phyloP scores from a whole-genome alignment of 1,140 invertebrate genomes.

The Micrasema longulum region DNA sequence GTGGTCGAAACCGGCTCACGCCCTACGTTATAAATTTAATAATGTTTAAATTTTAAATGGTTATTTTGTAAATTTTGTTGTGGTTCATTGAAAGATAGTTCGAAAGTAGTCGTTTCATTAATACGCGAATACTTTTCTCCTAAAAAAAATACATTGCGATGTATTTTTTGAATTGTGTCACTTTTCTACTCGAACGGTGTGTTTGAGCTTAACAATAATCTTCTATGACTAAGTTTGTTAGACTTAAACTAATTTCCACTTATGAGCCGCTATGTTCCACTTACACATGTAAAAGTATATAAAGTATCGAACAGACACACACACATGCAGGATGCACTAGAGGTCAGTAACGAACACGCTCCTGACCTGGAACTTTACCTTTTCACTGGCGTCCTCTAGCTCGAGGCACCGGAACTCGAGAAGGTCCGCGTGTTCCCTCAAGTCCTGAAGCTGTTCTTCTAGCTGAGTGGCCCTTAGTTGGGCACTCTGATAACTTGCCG shows the following conservation, averaged over 20 bases:
- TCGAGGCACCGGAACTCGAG: slow-evolving; percentile 73
- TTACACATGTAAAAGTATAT: slow-evolving; percentile 31
- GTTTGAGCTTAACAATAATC: no score
- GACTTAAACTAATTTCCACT: neutral
- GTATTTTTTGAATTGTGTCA: no score
- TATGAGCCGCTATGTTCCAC: slow-evolving; percentile 19
- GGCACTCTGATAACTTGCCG: slow-evolving; percentile 45
- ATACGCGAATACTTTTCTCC: no score
- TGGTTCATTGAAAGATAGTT: no score
- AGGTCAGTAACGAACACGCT: slow-evolving; percentile 50
- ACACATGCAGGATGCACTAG: slow-evolving; percentile 28
- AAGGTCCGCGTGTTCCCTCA: slow-evolving; percentile 71
- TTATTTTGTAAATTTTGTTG: no score
- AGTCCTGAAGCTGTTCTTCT: slow-evolving; percentile 68
- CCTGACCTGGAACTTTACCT: slow-evolving; percentile 52
- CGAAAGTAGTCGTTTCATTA: no score
- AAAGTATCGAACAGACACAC: no score
- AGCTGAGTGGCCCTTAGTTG: slow-evolving; percentile 66
- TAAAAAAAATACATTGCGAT: no score
- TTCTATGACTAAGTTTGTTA: slow-evolving; percentile 9
- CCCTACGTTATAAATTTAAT: no score
- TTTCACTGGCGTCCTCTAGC: slow-evolving; percentile 65
- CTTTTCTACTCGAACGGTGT: no score
- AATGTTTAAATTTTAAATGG: no score
- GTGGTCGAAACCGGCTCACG: no score